These are phyloP conservation scores for Adelosebastes latens DNA, from an alignment of 2,797 vertebrate species.

Conservation along the genomic window DNA sequence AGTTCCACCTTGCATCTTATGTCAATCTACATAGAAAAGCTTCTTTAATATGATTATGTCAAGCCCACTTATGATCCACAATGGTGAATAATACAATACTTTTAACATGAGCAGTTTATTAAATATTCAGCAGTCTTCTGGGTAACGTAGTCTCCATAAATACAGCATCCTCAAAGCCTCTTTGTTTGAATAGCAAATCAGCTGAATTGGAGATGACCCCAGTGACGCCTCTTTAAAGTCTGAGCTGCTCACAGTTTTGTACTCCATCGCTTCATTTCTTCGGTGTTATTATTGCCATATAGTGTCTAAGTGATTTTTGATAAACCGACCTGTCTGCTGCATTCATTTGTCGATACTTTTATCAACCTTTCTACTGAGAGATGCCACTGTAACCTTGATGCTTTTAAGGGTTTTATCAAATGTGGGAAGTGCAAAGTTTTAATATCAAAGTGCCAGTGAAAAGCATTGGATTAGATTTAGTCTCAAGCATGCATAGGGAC, in stretches of 20 bases:
- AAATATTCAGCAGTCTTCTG: constrained; percentile 29
- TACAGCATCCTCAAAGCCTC: constrained; percentile 7
- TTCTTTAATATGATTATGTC: neutral
- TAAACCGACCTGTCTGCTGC: neutral
- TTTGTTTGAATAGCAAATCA: constrained; percentile 26
- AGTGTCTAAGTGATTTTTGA: neutral
- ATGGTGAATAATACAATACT: constrained; percentile 10
- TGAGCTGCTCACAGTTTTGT: neutral
- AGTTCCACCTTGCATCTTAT: neutral
- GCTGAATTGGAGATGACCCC: constrained; percentile 1
- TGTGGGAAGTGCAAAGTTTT: neutral
- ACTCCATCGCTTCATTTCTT: neutral
- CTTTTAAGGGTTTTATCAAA: neutral
- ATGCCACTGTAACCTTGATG: neutral
- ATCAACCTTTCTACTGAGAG: neutral
- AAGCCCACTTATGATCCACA: neutral
- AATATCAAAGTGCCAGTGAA: neutral
- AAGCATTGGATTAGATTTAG: neutral
- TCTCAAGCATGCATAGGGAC: neutral
- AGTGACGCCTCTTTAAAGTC: neutral
- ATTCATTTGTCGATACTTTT: neutral
- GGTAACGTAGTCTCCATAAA: constrained; percentile 13
- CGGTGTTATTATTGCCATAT: neutral
- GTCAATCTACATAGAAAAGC: neutral
- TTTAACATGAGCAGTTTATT: neutral